Evolutionary conservation across 2,888 invertebrate genomes (phyloP).

Genomic region (Tyria jacobaeae): DNA sequence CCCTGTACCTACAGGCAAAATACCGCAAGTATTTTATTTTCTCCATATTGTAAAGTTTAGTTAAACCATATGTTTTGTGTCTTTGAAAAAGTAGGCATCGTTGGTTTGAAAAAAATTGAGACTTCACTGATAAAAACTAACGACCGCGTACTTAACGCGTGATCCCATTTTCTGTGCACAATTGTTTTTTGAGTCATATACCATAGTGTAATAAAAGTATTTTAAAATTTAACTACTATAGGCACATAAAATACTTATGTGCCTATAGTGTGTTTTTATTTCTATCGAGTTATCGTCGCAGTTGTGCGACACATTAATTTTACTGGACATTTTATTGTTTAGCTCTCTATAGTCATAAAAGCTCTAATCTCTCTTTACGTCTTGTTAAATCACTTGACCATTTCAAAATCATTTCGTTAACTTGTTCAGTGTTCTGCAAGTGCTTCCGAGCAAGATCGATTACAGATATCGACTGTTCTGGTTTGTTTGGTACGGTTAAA

Average conservation of each 20-base stretch:
- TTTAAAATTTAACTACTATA: not conserved
- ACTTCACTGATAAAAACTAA: not conserved
- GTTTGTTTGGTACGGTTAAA: constrained; percentile 63
- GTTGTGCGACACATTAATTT: constrained; percentile 33
- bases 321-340: constrained; percentile 41
- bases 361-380: constrained; percentile 70
- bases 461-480: constrained; percentile 64
- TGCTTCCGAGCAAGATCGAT: constrained; percentile 64
- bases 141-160: not conserved
- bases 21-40: no score
- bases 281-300: constrained; percentile 16
- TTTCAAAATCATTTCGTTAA: constrained; percentile 77
- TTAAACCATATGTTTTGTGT: no score
- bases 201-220: not conserved
- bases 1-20: no score
- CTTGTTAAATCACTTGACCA: constrained; percentile 77
- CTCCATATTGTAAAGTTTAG: no score
- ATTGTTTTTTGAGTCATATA: no score
- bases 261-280: constrained; percentile 9
- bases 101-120: no score
- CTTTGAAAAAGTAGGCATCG: no score
- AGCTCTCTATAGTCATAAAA: constrained; percentile 53
- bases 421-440: constrained; percentile 50
- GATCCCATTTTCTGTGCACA: no score
- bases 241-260: not conserved